These are phyloP conservation scores for Lithophane socia DNA, from an alignment of 2,888 invertebrate species.

Conservation along the genomic window DNA sequence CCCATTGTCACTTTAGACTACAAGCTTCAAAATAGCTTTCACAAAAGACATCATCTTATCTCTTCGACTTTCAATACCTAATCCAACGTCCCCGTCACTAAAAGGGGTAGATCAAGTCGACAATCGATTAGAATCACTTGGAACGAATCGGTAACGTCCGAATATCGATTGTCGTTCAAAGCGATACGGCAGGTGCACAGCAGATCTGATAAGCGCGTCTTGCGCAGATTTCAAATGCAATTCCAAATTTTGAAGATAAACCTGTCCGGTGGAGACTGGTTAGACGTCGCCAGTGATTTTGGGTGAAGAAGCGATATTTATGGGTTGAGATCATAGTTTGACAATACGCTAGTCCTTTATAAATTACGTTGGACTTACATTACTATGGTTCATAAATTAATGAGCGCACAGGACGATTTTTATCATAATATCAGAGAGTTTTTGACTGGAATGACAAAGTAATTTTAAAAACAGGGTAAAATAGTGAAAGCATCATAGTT, in stretches of 20 bases:
- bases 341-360: neutral
- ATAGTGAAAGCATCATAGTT: neutral
- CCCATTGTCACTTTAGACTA: neutral
- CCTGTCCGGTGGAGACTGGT: constrained; percentile 36
- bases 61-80: constrained; percentile 14
- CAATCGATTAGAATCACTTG: constrained; percentile 61
- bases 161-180: constrained; percentile 70
- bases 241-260: constrained; percentile 73
- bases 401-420: neutral
- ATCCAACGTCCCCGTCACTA: constrained; percentile 19
- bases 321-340: neutral
- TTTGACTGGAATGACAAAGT: neutral
- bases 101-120: constrained; percentile 58
- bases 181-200: constrained; percentile 67
- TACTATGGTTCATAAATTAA: neutral
- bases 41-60: constrained; percentile 18
- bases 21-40: neutral
- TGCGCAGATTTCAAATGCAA: constrained; percentile 72
- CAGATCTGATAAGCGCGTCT: constrained; percentile 62
- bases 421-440: neutral
- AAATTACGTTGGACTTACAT: neutral
- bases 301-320: neutral
- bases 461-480: neutral
- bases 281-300: constrained; percentile 17
- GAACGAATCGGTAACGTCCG: constrained; percentile 62